A percentile compares a stretch with the other conserved stretches of the same genome.
Evolutionary conservation across 2,888 invertebrate species (phyloP).

Genomic region (Elysia crispata): DNA sequence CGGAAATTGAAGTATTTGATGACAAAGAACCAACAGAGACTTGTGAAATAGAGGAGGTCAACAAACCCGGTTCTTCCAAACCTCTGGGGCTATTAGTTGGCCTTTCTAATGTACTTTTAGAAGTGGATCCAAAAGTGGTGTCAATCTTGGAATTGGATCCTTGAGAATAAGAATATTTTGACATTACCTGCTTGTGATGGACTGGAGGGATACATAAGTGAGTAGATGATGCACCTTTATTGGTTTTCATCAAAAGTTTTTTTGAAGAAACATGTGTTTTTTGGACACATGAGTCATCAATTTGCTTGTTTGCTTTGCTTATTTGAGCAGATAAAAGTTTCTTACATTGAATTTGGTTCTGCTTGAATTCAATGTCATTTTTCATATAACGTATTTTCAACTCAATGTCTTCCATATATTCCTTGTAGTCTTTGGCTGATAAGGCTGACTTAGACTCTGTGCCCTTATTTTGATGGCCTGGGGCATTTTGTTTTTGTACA

Average conservation of each 20-base stretch:
- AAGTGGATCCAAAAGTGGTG: no score
- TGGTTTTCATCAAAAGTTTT: neutral
- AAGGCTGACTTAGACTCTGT: neutral
- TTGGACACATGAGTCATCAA: neutral
- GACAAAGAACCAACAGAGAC: no score
- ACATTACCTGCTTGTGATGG: no score
- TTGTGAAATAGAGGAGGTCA: no score
- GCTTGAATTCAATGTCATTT: conserved; percentile 48
- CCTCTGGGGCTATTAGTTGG: no score
- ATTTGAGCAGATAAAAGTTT: neutral
- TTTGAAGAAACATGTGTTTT: neutral
- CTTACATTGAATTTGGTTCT: conserved; percentile 31
- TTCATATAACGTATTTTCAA: conserved; percentile 46
- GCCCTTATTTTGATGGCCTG: neutral
- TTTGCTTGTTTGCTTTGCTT: neutral
- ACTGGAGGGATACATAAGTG: no score
- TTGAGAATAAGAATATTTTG: no score
- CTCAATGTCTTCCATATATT: conserved; percentile 41
- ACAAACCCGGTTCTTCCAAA: no score
- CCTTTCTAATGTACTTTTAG: no score
- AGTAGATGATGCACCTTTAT: neutral
- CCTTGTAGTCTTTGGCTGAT: neutral
- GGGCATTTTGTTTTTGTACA: no score
- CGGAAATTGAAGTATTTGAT: no score
- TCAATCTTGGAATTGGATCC: no score